Base-by-base conservation (phyloP, 2,797 vertebrate genomes). In the Dryobates pubescens region DNA sequence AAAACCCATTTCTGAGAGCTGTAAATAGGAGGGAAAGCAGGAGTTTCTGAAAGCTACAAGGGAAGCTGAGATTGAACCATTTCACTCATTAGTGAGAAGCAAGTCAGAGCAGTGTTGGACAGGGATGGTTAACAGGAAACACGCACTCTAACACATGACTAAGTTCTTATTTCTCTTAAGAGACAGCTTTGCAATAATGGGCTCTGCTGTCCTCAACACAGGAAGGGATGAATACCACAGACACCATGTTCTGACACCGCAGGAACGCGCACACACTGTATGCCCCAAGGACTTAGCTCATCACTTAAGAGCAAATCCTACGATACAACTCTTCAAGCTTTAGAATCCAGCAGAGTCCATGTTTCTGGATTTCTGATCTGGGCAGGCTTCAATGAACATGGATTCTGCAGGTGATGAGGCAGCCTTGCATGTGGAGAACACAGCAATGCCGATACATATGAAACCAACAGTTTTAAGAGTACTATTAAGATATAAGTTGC, bases 401-500 rank as follows among this genome's bases (percentile, higher is more conserved):
- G 8, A 72, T 29, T 59, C 62, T 30, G 54, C 17, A 41, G 77
- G n/a, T 27, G 54, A 61, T 27, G 75, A 41, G 27, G 38, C 71
- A 84, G 74, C 54, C 9, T 36, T 6, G 8, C 3, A 6, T 7
- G 7, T 17, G 19, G 17, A 49, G 17, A 89, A 59, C 47, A 34
- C 23, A 73, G 71, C 36, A 47, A 13, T 14, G 22, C 23, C 49
- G 54, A 36, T 74, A 17, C 6, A 23, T 2, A 49, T 8, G 5
- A 43, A 64, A 43, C 1, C 17, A 43, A 4, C 15, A 0, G 2
- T 47, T 41, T 58, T 20, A 77, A 64, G 13, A 16, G 22, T 4
- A 18, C 51, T 30, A 45, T 47, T 34, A 8, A 9, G 17, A 56
- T 24, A 7, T 24, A 41, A 54, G 14, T 30, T 54, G 7, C 10